Conservation (phyloP, 2,113 vertebrate genomes). For the Apeltes quadracus region DNA sequence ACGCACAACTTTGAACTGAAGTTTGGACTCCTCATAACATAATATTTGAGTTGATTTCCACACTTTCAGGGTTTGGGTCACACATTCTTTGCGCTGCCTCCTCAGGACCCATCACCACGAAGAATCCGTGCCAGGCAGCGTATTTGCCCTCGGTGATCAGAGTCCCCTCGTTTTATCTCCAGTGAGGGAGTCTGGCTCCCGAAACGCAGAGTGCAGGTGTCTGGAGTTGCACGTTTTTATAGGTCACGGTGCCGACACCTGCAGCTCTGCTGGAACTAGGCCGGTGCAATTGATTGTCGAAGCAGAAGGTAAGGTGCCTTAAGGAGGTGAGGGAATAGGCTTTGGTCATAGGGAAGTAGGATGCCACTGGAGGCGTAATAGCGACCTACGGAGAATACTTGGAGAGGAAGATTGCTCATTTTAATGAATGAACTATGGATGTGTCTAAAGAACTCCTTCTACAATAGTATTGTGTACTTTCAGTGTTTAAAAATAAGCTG, state of each 20-base stretch:
- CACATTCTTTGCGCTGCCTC: constrained; percentile 5
- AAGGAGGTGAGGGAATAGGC: constrained; percentile 22
- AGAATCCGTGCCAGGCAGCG: constrained; percentile 24
- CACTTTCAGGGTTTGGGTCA: constrained; percentile 25
- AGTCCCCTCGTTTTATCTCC: constrained; percentile 25
- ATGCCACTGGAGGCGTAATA: background rate
- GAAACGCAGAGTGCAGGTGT: constrained; percentile 19
- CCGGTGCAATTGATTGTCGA: constrained; percentile 49
- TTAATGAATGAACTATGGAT: background rate
- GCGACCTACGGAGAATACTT: background rate
- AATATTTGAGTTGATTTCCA: constrained; percentile 21
- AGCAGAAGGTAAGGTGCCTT: constrained; percentile 40
- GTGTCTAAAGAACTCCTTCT: background rate
- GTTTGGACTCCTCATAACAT: constrained; percentile 2
- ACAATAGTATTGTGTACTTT: background rate
- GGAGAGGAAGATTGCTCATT: background rate
- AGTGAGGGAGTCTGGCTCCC: background rate
- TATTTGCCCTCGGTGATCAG: background rate
- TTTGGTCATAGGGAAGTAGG: background rate
- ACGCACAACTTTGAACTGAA: constrained; percentile 9
- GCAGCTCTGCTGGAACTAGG: constrained; percentile 56
- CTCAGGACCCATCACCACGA: constrained; percentile 12
- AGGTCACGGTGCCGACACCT: constrained; percentile 64
- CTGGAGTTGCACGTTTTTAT: constrained; percentile 41
- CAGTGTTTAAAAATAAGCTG: too few relatives aligned